Evolutionary conservation across 2,113 vertebrate genomes (phyloP), one percentile per base, ranked within the genome.

Genomic region (Pseudorasbora parva): DNA sequence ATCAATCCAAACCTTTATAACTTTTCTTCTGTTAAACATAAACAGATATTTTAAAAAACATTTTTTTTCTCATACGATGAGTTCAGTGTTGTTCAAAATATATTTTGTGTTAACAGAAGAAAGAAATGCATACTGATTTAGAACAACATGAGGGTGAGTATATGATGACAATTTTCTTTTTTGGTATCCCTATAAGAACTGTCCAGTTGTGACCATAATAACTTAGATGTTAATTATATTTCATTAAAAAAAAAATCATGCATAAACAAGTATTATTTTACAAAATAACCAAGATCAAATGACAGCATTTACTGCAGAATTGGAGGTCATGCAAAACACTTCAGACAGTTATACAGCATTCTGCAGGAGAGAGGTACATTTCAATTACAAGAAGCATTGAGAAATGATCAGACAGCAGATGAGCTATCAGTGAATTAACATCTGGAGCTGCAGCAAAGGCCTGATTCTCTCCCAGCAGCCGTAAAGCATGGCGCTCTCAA

Each of bases 371-470:
- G 5, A 45, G 12, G 10, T 23, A 23, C 45, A 71, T 8, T 49
- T 56, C 73, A 33, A 75, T 21, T 30, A 12, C 23, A 30, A 56
- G 25, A 25, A 2, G 25, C 49, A 3, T 17, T 27, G 19, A 4
- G 21, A 23, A 57, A 15, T 3, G 1, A 57, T 41, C 21, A 60
- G 15, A 43, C 12, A 60, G 75, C 56, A 78, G 14, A 25, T 3
- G 15, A 33, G 15, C 56, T 23, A 74, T n/a, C 25, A 49, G 57
- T 60, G 19, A 75, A 68, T 27, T 75, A 66, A 78, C 71, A 75
- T 69, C 57, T 41, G 25, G 43, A 21, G 12, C 33, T 51, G 25
- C 80, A 41, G 17, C 23, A 71, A 37, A 8, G 27, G 27, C 30
- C 15, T 11, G 41, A 49, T 9, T 25, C 33, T 27, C n/a, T 64